Evolutionary conservation across 1,140 invertebrate genomes (phyloP), one percentile per base, ranked within the genome.

Genomic region (Mylabris phalerata): DNA sequence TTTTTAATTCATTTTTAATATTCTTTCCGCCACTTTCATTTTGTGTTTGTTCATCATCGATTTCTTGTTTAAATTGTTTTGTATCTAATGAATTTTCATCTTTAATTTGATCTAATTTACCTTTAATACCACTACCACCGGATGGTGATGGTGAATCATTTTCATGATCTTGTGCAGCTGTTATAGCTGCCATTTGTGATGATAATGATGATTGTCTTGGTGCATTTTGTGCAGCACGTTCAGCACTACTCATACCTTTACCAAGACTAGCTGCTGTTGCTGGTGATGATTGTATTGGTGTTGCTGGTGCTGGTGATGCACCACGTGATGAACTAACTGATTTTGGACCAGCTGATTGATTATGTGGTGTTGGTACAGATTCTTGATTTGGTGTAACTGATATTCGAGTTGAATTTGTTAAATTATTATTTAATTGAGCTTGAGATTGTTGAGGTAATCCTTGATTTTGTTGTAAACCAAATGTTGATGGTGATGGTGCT

Each of bases 121-220:
- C 80, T 26, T 75, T 75, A 10, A 71, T 73, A 9, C 67, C 69
- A n/a, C 74, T 73, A 9, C 67, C 69, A n/a, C 74, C 77, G 40
- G 77, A 79, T 2, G 79, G 77, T 1, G 82, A 80, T 58, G 83
- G 83, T n/a, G 83, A 84, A 61, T 85, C 84, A 63, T 87, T 80
- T 44, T 81, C 83, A 55, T 81, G 77, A 63, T 84, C 83, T 5
- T 83, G 77, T 0, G 82, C 78, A 0, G 85, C 85, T 57, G 82
- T 84, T 39, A 87, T 80, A 0, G 85, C 84, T 9, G 84, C 82
- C 80, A 86, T 85, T 69, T 86, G 86, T 11, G 82, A 86, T 42
- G 81, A 87, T 71, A 82, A 80, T 40, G 75, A 80, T 38, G 76
- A 79, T 63, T 71, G 62, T 47, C 79, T 69, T 0, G 79, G 77